Evolutionary conservation across 1,140 invertebrate species (phyloP).

Genomic region (Drosophila pseudoobscura): DNA sequence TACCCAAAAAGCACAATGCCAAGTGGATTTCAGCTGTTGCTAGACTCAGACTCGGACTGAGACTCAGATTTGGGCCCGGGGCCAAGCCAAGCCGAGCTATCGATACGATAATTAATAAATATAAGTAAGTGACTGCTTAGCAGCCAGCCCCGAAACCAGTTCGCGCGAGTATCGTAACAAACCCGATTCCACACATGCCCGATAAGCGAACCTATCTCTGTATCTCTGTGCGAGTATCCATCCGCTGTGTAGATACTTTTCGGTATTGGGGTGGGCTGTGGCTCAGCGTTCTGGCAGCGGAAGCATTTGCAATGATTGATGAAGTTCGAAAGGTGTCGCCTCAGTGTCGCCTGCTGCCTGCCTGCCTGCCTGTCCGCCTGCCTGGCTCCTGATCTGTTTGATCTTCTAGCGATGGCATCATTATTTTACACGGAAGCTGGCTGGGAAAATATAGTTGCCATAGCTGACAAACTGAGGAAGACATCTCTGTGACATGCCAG

Average conservation of each 20-base stretch:
- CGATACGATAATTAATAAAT: conserved; percentile 80
- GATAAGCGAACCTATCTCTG: conserved; percentile 63
- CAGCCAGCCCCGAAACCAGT: conserved; percentile 55
- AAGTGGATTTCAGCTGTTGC: conserved; percentile 41
- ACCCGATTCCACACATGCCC: conserved; percentile 47
- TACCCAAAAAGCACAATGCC: conserved; percentile 45
- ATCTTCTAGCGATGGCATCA: conserved; percentile 44
- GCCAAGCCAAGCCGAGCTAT: conserved; percentile 43
- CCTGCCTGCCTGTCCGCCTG: background rate
- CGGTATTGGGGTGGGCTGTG: too few species aligned
- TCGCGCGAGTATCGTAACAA: conserved; percentile 46
- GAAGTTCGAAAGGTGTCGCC: conserved; percentile 65
- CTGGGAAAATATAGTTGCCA: conserved; percentile 26
- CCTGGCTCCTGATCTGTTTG: conserved; percentile 41
- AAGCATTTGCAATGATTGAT: conserved; percentile 68
- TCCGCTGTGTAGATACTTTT: background rate
- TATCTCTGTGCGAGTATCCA: conserved; percentile 11
- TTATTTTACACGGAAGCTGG: conserved; percentile 35
- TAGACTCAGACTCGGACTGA: background rate
- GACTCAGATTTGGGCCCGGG: background rate
- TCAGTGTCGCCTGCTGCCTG: background rate
- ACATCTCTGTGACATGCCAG: conserved; percentile 19
- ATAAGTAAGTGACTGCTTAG: conserved; percentile 43
- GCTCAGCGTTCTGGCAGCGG: conserved; percentile 40
- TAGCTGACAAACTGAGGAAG: conserved; percentile 3